Evolutionary conservation across 2,113 vertebrate species (phyloP).

Genomic region (Anhinga rufa): DNA sequence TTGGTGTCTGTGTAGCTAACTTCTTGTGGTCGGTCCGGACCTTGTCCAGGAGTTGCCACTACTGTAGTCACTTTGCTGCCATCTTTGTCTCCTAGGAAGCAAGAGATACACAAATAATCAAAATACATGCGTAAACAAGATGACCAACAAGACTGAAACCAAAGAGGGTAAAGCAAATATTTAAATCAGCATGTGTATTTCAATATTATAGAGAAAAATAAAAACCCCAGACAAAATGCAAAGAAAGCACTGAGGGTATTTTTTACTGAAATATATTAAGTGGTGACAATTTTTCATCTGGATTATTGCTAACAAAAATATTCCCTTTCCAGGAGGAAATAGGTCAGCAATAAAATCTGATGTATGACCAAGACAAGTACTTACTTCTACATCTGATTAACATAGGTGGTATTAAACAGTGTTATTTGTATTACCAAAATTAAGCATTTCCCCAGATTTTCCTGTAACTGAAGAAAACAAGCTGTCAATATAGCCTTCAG

Average conservation of each 20-base stretch:
- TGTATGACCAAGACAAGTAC: neutral
- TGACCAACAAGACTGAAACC: neutral
- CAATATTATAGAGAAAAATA: neutral
- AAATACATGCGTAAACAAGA: neutral
- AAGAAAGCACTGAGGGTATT: neutral
- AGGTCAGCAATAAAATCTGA: neutral
- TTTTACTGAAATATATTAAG: neutral
- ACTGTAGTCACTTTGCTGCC: slow-evolving; percentile 98
- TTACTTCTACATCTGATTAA: neutral
- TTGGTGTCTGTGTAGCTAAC: slow-evolving; percentile 99
- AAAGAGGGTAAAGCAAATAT: neutral
- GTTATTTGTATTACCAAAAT: neutral
- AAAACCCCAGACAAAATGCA: neutral
- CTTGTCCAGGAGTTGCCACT: slow-evolving; percentile 96
- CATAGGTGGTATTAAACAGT: neutral
- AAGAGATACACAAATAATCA: neutral
- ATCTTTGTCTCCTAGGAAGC: slow-evolving; percentile 90
- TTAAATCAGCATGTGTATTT: neutral
- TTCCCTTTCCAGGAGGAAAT: neutral
- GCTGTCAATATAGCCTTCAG: neutral
- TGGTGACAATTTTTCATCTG: neutral
- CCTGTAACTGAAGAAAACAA: neutral
- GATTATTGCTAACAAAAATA: neutral
- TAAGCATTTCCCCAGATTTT: neutral
- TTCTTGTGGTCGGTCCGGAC: slow-evolving; percentile 96